These are phyloP conservation scores for Euclidia mi DNA, from an alignment of 2,888 invertebrate genomes.

Conservation along the genomic window DNA sequence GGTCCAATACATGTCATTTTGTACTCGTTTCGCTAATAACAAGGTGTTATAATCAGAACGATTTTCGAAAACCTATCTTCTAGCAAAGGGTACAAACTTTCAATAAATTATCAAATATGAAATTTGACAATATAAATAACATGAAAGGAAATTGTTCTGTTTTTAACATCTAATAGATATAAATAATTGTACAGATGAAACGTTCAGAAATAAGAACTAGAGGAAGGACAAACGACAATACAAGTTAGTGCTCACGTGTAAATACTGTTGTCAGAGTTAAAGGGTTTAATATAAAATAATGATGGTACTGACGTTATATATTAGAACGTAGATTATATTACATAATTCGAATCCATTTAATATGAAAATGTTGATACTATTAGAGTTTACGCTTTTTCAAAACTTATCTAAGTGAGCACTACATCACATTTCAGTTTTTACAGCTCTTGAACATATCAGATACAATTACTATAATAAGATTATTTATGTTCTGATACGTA, in stretches of 20 bases:
- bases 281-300: conserved; percentile 57
- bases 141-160: conserved; percentile 28
- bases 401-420: conserved; percentile 50
- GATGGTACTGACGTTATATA: conserved; percentile 66
- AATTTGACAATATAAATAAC: conserved; percentile 5
- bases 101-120: not conserved
- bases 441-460: conserved; percentile 44
- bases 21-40: conserved; percentile 39
- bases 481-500: conserved; percentile 21
- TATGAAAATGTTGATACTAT: conserved; percentile 36
- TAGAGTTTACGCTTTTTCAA: conserved; percentile 42
- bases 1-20: conserved; percentile 66
- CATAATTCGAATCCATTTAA: conserved; percentile 21
- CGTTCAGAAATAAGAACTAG: conserved; percentile 63
- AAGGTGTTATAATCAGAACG: conserved; percentile 32
- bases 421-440: conserved; percentile 27
- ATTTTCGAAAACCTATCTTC: conserved; percentile 21
- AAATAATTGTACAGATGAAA: conserved; percentile 60
- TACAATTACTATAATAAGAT: conserved; percentile 31
- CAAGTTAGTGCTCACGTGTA: conserved; percentile 82
- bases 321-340: conserved; percentile 39
- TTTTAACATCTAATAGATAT: conserved; percentile 37
- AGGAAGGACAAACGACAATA: conserved; percentile 82
- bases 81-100: conserved; percentile 4
- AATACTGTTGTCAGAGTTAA: conserved; percentile 73